A percentile compares a stretch with the other conserved stretches of the same genome.
Evolutionary conservation across 2,888 invertebrate genomes (phyloP).

Genomic region (Thera britannica): DNA sequence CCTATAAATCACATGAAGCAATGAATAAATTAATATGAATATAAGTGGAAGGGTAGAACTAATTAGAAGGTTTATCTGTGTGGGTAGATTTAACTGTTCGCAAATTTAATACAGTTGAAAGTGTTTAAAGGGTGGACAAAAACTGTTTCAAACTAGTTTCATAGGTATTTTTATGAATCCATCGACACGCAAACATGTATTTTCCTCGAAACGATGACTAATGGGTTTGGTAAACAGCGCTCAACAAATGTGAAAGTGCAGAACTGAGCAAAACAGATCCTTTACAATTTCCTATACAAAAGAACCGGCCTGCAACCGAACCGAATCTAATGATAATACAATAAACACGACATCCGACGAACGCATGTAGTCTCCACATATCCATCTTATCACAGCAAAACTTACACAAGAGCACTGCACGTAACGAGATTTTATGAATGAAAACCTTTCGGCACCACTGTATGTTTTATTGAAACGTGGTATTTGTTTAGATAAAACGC

Average conservation of each 20-base stretch:
- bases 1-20: neutral
- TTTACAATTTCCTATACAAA: conserved; percentile 31
- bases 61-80: neutral
- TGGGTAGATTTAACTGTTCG: neutral
- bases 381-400: conserved; percentile 68
- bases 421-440: conserved; percentile 39
- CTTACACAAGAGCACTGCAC: conserved; percentile 60
- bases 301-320: conserved; percentile 35
- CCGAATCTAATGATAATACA: conserved; percentile 49
- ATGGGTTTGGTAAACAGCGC: conserved; percentile 27
- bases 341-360: conserved; percentile 61
- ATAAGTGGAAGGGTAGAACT: neutral
- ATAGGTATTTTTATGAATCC: conserved; percentile 9
- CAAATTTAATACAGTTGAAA: neutral
- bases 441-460: conserved; percentile 37
- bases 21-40: neutral
- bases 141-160: neutral
- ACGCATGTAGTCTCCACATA: conserved; percentile 70
- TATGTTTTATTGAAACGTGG: conserved; percentile 33
- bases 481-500: conserved; percentile 28
- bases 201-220: conserved; percentile 42
- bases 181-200: conserved; percentile 24
- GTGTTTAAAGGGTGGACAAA: neutral
- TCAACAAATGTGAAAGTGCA: conserved; percentile 37
- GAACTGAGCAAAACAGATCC: conserved; percentile 22